A percentile compares a stretch with the other conserved stretches of the same genome.
These are phyloP conservation scores for Turritopsis rubra DNA, from an alignment of 30 jellyfish, hydroid and myxozoan genomes.

Conservation along the genomic window DNA sequence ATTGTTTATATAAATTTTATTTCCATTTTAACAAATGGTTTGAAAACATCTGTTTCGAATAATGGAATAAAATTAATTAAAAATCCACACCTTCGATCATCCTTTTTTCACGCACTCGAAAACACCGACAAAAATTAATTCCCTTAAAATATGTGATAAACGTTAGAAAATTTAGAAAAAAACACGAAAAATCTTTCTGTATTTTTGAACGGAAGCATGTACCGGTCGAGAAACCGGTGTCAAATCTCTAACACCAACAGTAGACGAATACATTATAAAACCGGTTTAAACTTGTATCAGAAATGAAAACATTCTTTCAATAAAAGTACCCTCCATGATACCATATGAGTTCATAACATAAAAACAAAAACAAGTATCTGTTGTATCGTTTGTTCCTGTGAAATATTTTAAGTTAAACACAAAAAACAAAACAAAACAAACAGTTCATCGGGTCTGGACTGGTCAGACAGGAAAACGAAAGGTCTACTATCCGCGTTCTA, in stretches of 20 bases:
- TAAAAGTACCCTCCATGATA: not conserved
- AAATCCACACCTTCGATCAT: not conserved
- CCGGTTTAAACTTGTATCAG: not conserved
- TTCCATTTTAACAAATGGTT: not conserved
- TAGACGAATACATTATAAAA: not conserved
- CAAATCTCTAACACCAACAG: not conserved
- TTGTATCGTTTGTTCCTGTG: no score
- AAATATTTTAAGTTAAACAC: no score
- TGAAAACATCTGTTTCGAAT: not conserved
- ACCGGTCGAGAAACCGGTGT: not conserved
- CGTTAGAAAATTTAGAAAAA: not conserved
- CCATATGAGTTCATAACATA: not conserved
- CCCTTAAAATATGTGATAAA: not conserved
- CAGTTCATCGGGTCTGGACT: not conserved
- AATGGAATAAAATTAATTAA: not conserved
- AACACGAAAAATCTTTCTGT: not conserved
- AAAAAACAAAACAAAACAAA: not conserved
- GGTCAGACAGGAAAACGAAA: not conserved
- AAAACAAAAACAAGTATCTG: no score
- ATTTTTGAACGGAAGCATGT: not conserved
- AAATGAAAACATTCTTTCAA: not conserved
- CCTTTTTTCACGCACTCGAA: not conserved
- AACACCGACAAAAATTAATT: not conserved
- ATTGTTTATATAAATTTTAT: not conserved
- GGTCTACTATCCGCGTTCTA: not conserved